These are phyloP conservation scores for Caiman crocodilus DNA, from an alignment of 2,797 vertebrate species.

Conservation along the genomic window DNA sequence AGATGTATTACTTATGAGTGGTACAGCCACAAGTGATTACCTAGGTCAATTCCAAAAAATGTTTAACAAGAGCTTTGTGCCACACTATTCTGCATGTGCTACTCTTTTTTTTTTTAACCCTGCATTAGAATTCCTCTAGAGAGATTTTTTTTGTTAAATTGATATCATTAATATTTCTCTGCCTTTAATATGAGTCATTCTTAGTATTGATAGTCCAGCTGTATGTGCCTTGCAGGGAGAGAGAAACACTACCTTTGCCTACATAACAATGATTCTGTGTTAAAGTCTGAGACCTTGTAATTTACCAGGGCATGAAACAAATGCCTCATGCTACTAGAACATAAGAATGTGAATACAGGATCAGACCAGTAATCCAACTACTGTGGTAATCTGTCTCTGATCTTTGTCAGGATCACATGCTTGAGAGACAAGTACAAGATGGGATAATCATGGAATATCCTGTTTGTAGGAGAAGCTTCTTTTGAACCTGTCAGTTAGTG, in stretches of 20 bases:
- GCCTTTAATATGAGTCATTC: not conserved
- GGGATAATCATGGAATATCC: not conserved
- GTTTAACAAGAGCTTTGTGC: not conserved
- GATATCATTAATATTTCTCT: not conserved
- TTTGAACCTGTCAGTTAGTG: not conserved
- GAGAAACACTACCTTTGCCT: not conserved
- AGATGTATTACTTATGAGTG: not conserved
- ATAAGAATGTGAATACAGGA: not conserved
- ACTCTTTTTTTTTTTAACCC: not conserved
- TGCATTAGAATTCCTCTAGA: not conserved
- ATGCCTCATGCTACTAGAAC: not conserved
- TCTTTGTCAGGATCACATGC: not conserved
- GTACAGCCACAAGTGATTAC: not conserved
- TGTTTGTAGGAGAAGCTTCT: not conserved
- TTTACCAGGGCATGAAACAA: not conserved
- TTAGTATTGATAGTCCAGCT: not conserved
- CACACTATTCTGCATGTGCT: not conserved
- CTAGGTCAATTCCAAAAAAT: not conserved
- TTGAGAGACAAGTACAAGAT: conserved; percentile 7
- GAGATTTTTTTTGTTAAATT: not conserved
- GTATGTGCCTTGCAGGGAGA: not conserved
- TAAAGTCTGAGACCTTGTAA: not conserved
- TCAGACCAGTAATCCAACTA: conserved; percentile 14
- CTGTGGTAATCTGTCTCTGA: not conserved
- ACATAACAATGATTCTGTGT: not conserved